Base-by-base conservation (phyloP, 2,797 vertebrate species). In the Alcedo atthis region DNA sequence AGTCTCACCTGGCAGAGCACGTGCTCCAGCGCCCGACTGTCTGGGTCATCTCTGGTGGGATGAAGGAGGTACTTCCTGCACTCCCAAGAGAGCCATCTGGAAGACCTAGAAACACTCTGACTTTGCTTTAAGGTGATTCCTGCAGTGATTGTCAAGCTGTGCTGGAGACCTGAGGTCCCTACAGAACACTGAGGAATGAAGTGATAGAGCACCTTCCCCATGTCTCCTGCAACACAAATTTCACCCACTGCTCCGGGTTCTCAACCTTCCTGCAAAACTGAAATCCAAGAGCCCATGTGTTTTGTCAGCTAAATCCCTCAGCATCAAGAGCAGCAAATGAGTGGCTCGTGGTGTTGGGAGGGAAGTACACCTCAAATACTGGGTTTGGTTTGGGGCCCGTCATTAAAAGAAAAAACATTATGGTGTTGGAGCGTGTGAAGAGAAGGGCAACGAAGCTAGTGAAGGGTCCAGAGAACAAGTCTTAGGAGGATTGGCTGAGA, bases 61-160 rank as follows among this genome's bases (percentile, higher is more conserved):
- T 18, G 48, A 66, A 76, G 80, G 48, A 90, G 57, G 18, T 10
- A 35, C 33, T 40, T 76, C 32, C 63, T 46, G 55, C 5, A 3
- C 35, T 87, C 76, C 76, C 85, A 26, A 42, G 33, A 18, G 33
- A 73, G 63, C 10, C 1, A 3, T 7, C 75, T 84, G 53, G 58
- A 33, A 91, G 74, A 75, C 87, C 70, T 61, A 84, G 81, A 92
- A 81, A 87, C 48, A 26, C 21, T 84, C 35, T 33, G 78, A 24
- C 63, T 67, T 77, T 70, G 45, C 18, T 69, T 51, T 83, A 74
- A 68, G 69, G 83, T 7, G 53, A 74, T 48, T 16, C 48, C 35
- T 70, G 42, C 1, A 2, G 15, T 53, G 51, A 7, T 16, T 9
- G 12, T n/a, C 21, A 3, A 35, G 43, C 62, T n/a, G 9, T 5